Conservation (phyloP, 2,888 invertebrate genomes). For the Tachina lurida region DNA sequence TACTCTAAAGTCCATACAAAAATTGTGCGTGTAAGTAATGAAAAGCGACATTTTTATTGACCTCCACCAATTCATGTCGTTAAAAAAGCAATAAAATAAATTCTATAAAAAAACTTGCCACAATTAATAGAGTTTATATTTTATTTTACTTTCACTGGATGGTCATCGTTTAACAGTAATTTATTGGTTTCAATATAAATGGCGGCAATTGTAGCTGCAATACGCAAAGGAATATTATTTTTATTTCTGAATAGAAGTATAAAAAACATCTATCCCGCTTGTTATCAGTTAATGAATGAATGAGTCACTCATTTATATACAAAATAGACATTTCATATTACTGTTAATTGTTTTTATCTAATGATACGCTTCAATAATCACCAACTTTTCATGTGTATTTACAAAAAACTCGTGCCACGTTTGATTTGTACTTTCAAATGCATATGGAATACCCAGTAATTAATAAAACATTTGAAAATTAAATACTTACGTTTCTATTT, state of each 20-base stretch:
- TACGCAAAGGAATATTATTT: neutral
- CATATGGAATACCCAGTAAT: neutral
- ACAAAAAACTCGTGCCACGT: neutral
- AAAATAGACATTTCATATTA: constrained; percentile 46
- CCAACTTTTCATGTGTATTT: neutral
- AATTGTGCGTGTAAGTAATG: constrained; percentile 4
- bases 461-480: too few relatives aligned
- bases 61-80: neutral
- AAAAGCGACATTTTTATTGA: constrained; percentile 8
- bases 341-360: constrained; percentile 19
- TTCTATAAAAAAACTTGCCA: neutral
- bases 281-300: constrained; percentile 6
- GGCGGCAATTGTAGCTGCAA: constrained; percentile 27
- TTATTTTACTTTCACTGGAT: constrained; percentile 4
- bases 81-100: constrained; percentile 8
- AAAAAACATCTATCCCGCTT: neutral
- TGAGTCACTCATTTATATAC: constrained; percentile 29
- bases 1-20: neutral
- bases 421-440: neutral
- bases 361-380: constrained; percentile 14
- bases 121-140: constrained; percentile 21
- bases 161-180: constrained; percentile 19
- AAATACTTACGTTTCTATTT: too few relatives aligned
- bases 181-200: constrained; percentile 51
- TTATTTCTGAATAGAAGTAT: neutral